Base-by-base conservation (phyloP, 1,140 invertebrate species). In the Kradibia gibbosae region DNA sequence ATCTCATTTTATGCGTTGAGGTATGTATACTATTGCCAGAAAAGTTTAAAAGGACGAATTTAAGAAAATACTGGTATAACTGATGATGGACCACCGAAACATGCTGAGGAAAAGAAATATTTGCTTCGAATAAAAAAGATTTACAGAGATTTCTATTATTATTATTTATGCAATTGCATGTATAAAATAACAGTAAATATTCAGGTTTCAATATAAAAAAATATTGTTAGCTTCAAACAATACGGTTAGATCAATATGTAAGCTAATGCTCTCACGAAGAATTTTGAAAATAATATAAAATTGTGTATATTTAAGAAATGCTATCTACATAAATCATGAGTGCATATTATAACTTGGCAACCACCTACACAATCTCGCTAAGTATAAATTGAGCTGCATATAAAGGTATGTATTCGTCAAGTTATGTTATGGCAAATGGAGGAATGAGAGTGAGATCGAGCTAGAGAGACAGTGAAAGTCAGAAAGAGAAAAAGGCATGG, bases 91-190 rank as follows among this genome's bases (percentile, higher is more conserved):
- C 20, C 45, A 48, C 39, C 31, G 17, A 76, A 17, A 28, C 13
- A 11, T 42, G 39, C 72, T 62, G 73, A 81, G 80, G 76, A 76
- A 34, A 11, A 10, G 31, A 71, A 48, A 42, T 50, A 70, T 55
- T 39, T 34, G 77, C 70, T 78, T 67, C 77, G 39, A 48, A 25
- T 57, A 50, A 72, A 79, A 50, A 79, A 73, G 77, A 65, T 22
- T 78, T 65, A 34, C 55, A 22, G 65, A 36, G 11, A 25, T 17
- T 28, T 17, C 11, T 25, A 22, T 0, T 39, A 67, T 0, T 39
- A 67, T 39, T n/a, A 7, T 39, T 20, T 20, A 39, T 39, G 62
- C n/a, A 39, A 36, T 2, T 65, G 20, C 13, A n/a, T 28, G 45
- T 17, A 76, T 36, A 20, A 28, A 36, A n/a, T 53, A 53, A 36